These are phyloP conservation scores for Odontamblyopus lacepedii DNA, from an alignment of 2,797 vertebrate genomes.

Conservation along the genomic window DNA sequence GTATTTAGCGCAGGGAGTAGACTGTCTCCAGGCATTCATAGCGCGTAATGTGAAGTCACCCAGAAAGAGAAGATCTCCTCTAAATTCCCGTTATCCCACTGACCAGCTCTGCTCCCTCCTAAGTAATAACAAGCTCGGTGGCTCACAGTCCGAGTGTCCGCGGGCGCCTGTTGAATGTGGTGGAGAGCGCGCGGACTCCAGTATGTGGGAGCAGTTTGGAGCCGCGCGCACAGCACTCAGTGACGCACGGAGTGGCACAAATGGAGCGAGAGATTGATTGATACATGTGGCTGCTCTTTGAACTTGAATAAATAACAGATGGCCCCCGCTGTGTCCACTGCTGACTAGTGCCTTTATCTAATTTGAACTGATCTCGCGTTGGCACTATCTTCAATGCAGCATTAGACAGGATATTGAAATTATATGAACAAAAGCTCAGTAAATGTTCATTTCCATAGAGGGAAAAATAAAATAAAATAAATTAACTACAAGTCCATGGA, in stretches of 20 bases:
- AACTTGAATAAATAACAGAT: conserved; percentile 58
- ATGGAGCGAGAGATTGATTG: conserved; percentile 52
- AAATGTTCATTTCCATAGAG: not conserved
- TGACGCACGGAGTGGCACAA: conserved; percentile 65
- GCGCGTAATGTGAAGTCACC: conserved; percentile 29
- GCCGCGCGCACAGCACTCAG: conserved; percentile 49
- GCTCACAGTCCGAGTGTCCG: conserved; percentile 6
- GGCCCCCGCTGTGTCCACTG: not conserved
- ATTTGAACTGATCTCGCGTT: conserved; percentile 15
- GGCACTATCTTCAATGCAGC: conserved; percentile 11
- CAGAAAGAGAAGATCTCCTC: not conserved
- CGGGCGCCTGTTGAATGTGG: conserved; percentile 58
- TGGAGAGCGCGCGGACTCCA: conserved; percentile 38
- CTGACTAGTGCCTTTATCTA: conserved; percentile 28
- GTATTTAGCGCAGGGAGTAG: not conserved
- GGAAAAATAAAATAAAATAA: not conserved
- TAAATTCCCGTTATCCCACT: not conserved
- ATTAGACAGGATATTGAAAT: conserved; percentile 50
- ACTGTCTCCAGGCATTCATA: conserved; percentile 23
- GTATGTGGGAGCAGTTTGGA: conserved; percentile 35
- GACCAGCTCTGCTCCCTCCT: not conserved
- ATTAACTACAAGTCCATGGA: not conserved
- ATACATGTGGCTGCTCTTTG: conserved; percentile 46
- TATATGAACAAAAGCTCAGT: not conserved
- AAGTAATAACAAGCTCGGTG: not conserved